These are phyloP conservation scores for Adelognathus sp. DNA, from an alignment of 2,888 invertebrate genomes.

Conservation along the genomic window DNA sequence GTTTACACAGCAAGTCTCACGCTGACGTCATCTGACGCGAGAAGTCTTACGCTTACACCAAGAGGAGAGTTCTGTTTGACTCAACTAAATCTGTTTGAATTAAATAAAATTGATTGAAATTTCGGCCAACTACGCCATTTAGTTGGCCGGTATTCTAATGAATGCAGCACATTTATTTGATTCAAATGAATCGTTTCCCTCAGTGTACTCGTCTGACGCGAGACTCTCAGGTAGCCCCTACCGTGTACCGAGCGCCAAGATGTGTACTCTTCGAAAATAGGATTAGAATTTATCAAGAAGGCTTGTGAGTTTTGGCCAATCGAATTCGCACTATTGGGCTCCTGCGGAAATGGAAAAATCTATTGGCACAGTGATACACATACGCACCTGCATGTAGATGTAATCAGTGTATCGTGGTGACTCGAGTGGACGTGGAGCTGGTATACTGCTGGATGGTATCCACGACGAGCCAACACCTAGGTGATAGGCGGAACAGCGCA, in stretches of 20 bases:
- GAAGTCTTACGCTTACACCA: too few relatives aligned
- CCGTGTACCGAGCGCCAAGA: background rate
- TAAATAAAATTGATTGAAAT: too few relatives aligned
- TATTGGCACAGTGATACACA: conserved; percentile 24
- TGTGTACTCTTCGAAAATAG: background rate
- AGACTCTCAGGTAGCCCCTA: too few relatives aligned
- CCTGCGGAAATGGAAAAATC: conserved; percentile 15
- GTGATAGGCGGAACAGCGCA: conserved; percentile 8
- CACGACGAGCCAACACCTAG: background rate
- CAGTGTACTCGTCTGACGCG: too few relatives aligned
- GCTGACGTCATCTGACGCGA: too few relatives aligned
- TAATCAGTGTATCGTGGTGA: conserved; percentile 34
- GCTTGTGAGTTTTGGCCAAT: conserved; percentile 28
- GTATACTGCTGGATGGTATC: background rate
- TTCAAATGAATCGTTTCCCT: too few relatives aligned
- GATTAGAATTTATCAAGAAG: conserved; percentile 14
- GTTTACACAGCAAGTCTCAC: too few relatives aligned
- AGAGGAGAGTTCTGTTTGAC: too few relatives aligned
- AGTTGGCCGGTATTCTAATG: too few relatives aligned
- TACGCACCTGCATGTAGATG: conserved; percentile 25
- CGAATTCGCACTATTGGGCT: conserved; percentile 21
- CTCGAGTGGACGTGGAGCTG: conserved; percentile 25
- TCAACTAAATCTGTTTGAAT: too few relatives aligned
- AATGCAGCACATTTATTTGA: too few relatives aligned
- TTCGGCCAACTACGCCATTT: too few relatives aligned